Conservation (phyloP, 2,888 invertebrate species). For the Lamellibrachia columna region DNA sequence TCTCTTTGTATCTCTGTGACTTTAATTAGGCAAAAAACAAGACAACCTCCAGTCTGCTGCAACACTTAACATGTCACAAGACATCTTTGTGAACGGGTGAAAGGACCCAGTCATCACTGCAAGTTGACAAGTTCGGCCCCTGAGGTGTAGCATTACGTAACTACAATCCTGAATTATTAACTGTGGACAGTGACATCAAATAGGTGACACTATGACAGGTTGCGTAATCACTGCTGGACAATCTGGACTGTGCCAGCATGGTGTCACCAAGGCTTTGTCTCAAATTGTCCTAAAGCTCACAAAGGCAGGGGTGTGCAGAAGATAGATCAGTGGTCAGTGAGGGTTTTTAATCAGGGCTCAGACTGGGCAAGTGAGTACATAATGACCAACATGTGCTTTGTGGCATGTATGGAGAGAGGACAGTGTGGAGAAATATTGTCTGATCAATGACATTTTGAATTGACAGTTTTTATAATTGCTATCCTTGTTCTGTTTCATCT, state of each 20-base stretch:
- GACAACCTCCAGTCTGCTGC: not conserved
- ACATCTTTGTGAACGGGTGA: not conserved
- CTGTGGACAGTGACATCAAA: not conserved
- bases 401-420: not conserved
- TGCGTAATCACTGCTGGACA: not conserved
- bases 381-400: not conserved
- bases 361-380: not conserved
- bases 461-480: not conserved
- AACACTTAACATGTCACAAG: not conserved
- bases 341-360: not conserved
- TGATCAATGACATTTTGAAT: not conserved
- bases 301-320: not conserved
- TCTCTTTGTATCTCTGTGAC: not conserved
- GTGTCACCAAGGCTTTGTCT: not conserved
- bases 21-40: not conserved
- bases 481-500: not conserved
- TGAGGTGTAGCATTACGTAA: not conserved
- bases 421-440: not conserved
- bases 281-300: not conserved
- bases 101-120: not conserved
- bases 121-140: not conserved
- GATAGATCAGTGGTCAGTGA: not conserved
- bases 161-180: not conserved
- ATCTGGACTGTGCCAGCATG: not conserved
- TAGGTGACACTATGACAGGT: not conserved